A percentile compares a stretch with the other conserved stretches of the same genome.
Evolutionary conservation across 2,113 vertebrate species (phyloP).

Genomic region (Rana temporaria): DNA sequence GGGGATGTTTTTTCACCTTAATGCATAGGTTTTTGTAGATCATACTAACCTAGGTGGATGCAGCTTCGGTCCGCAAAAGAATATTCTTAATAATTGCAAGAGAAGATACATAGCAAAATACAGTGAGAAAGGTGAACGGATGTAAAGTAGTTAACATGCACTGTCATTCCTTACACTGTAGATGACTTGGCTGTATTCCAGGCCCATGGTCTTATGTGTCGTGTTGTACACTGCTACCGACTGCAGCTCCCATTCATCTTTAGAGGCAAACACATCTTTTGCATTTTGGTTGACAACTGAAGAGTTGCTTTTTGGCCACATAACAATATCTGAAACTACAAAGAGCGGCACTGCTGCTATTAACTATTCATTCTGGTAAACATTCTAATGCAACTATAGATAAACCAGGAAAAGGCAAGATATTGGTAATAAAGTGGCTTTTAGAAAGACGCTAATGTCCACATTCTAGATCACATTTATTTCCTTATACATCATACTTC

Average conservation of each 20-base stretch:
- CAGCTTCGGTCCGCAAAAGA: no score
- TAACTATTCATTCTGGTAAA: not conserved
- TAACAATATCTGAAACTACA: not conserved
- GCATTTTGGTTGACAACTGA: not conserved
- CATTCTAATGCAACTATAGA: no score
- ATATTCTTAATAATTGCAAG: not conserved
- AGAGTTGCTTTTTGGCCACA: slow-evolving; percentile 1
- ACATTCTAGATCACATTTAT: no score
- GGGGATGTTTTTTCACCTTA: no score
- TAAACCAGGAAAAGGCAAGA: no score
- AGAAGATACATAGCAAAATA: not conserved
- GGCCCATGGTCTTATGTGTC: not conserved
- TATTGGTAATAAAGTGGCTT: not conserved
- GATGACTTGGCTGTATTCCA: not conserved
- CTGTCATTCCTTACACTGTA: not conserved
- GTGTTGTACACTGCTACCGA: not conserved
- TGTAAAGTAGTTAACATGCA: not conserved
- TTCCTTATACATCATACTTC: no score
- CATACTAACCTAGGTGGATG: no score
- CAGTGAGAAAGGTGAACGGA: not conserved
- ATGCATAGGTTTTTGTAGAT: no score
- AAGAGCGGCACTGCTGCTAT: not conserved
- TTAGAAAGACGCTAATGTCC: not conserved
- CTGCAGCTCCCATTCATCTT: slow-evolving; percentile 2
- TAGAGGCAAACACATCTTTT: not conserved